phyloP scores from a whole-genome alignment of 1,140 invertebrate species.

The Latrodectus geometricus region DNA sequence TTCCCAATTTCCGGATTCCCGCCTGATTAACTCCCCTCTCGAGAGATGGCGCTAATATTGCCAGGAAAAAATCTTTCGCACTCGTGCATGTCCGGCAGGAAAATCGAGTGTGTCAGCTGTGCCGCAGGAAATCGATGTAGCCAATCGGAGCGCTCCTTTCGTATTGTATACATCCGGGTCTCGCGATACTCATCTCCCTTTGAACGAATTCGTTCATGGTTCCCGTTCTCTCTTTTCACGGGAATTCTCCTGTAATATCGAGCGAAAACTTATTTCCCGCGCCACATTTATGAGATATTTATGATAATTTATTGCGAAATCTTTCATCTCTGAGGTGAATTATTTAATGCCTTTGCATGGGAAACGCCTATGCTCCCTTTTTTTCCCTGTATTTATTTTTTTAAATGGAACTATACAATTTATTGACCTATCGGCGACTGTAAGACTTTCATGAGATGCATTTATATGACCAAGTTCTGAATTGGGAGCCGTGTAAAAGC shows the following conservation, averaged over 20 bases:
- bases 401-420: too few relatives aligned
- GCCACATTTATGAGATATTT: background rate
- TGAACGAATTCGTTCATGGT: constrained; percentile 17
- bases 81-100: constrained; percentile 29
- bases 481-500: too few relatives aligned
- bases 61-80: constrained; percentile 4
- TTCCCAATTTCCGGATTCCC: background rate
- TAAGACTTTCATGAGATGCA: too few relatives aligned
- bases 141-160: constrained; percentile 37
- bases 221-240: background rate
- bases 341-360: background rate
- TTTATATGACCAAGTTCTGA: too few relatives aligned
- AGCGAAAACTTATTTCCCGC: constrained; percentile 15
- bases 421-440: too few relatives aligned
- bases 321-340: background rate
- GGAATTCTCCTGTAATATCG: constrained; percentile 11
- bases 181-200: constrained; percentile 37
- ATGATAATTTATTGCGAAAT: background rate
- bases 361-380: too few relatives aligned
- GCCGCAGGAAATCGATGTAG: constrained; percentile 61
- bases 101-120: constrained; percentile 61
- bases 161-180: constrained; percentile 55
- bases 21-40: background rate
- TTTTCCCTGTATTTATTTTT: too few relatives aligned
- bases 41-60: constrained; percentile 37